Evolutionary conservation across 2,797 vertebrate genomes (phyloP).

Genomic region (Halcyon leucocephala): DNA sequence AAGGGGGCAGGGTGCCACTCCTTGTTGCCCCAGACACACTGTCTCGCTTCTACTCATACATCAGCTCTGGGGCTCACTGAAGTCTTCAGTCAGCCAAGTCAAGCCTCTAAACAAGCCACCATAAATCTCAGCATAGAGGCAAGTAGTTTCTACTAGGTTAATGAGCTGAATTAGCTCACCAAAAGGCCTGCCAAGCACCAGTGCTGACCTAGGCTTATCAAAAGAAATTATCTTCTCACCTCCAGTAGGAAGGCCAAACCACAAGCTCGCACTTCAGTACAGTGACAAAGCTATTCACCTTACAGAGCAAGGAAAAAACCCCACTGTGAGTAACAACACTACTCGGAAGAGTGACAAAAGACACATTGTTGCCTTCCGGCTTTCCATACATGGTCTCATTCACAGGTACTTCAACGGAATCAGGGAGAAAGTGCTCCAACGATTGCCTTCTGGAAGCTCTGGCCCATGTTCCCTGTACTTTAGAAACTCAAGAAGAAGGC

Average conservation of each 20-base stretch:
- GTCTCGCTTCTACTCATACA: background rate
- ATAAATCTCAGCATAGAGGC: background rate
- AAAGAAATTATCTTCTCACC: background rate
- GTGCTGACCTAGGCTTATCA: background rate
- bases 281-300: background rate
- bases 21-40: background rate
- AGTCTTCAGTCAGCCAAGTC: background rate
- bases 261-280: background rate
- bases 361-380: background rate
- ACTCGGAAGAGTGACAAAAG: background rate
- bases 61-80: background rate
- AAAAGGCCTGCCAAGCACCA: background rate
- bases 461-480: background rate
- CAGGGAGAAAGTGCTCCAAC: background rate
- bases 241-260: background rate
- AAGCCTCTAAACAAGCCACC: background rate
- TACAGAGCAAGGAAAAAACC: background rate
- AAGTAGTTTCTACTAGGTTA: background rate
- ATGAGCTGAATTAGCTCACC: background rate
- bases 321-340: background rate
- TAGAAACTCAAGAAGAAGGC: background rate
- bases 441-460: background rate
- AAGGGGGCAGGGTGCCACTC: background rate
- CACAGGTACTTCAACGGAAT: background rate
- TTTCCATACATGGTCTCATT: background rate